Evolutionary conservation across 2,888 invertebrate species (phyloP), one percentile per base, ranked within the genome.

Genomic region (Ophion ventricosus): DNA sequence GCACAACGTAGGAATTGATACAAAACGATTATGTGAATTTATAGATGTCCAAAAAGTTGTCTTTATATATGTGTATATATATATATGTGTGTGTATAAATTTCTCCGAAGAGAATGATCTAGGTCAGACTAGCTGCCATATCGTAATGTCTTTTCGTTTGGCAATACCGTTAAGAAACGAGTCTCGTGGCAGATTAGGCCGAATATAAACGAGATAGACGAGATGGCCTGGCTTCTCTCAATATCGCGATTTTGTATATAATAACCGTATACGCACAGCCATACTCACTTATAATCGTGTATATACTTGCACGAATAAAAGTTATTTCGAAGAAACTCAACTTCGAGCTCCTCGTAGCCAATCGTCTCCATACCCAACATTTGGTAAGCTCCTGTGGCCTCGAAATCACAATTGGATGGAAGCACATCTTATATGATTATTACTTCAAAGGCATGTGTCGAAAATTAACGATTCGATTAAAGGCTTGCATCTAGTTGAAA

Each of bases 131-230:
- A 23, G 57, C 75, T 77, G 43, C 29, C 57, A 61, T 72, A 73
- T 80, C 80, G 80, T 64, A 63, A 81, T 77, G 78, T 64, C 63
- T 61, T 80, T 80, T 77, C 80, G 80, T 75, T 80, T 69, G 63
- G 61, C 73, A 73, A 84, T 80, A 72, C 74, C 74, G 80, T 78
- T 81, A 64, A 73, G 72, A 80, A 56, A 40, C 72, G 67, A 70
- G 43, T 49, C 40, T 63, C 43, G 57, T 74, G 66, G 78, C 77
- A 77, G 83, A 84, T 84, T 81, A 81, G 80, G 63, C 63, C 61
- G 63, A 74, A 80, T 80, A 69, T 74, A 80, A 80, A 84, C 77
- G 77, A 69, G 76, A 72, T 59, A 78, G 79, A 79, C 72, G 69
- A 26, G 26, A 61, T 75, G 43, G 75, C 70, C 56, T 64, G 72